These are phyloP conservation scores for Trinorchestia longiramus DNA, from an alignment of 1,140 invertebrate species.

Conservation along the genomic window DNA sequence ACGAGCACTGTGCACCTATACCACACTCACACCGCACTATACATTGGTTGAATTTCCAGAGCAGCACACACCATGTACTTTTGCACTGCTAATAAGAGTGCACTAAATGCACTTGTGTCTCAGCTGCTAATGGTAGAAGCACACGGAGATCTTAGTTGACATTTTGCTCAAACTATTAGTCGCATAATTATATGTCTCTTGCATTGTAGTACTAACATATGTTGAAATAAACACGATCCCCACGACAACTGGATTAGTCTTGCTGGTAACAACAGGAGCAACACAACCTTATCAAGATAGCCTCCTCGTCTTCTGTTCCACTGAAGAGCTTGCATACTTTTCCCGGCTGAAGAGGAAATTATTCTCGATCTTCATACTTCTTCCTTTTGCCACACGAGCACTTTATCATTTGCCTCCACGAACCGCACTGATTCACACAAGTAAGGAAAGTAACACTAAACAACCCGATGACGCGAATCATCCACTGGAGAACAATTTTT, in stretches of 20 bases:
- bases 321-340: background rate
- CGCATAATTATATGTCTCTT: background rate
- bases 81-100: conserved; percentile 1
- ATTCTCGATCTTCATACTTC: background rate
- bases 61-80: background rate
- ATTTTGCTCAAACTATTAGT: conserved; percentile 13
- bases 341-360: background rate
- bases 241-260: background rate
- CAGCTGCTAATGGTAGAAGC: conserved; percentile 25
- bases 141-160: conserved; percentile 45
- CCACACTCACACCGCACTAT: conserved; percentile 15
- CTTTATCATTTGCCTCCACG: background rate
- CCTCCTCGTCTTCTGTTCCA: conserved; percentile 57
- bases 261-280: background rate
- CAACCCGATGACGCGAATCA: background rate
- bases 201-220: background rate
- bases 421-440: background rate
- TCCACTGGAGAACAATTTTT: background rate
- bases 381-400: background rate
- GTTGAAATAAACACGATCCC: background rate
- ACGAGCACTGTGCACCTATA: background rate
- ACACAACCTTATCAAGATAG: conserved; percentile 11
- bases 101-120: conserved; percentile 11
- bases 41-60: conserved; percentile 2
- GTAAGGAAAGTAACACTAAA: background rate